A percentile compares a stretch with the other conserved stretches of the same genome.
These are phyloP conservation scores for Merops nubicus DNA, from an alignment of 2,113 vertebrate species.

Conservation along the genomic window DNA sequence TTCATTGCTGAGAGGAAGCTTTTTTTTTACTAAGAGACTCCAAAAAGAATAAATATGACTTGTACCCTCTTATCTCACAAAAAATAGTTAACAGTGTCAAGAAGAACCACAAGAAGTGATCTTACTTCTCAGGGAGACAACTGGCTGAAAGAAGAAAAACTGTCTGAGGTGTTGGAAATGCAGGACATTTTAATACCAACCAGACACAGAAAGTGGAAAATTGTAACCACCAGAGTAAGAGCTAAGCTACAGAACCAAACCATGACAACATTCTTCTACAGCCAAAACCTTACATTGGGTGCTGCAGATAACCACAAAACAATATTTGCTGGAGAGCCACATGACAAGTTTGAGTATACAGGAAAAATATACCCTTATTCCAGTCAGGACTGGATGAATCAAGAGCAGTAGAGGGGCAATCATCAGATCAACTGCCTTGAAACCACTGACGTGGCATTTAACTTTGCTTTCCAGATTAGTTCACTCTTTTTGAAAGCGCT, in stretches of 20 bases:
- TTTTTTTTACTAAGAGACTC: too few species aligned
- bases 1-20: not conserved
- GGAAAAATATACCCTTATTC: not conserved
- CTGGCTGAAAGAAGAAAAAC: not conserved
- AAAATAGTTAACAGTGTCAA: not conserved
- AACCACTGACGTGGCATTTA: not conserved
- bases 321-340: not conserved
- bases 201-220: not conserved
- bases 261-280: too few species aligned
- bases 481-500: not conserved
- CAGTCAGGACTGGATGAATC: not conserved
- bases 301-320: too few species aligned
- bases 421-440: not conserved
- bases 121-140: not conserved
- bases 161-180: not conserved
- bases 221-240: too few species aligned
- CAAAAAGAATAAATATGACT: not conserved
- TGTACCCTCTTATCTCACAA: not conserved
- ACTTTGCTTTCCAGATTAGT: not conserved
- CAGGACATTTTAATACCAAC: not conserved
- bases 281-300: too few species aligned
- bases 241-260: too few species aligned
- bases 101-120: not conserved
- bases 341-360: not conserved
- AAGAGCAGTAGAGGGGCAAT: not conserved